Evolutionary conservation across 2,113 vertebrate species (phyloP), one percentile per base, ranked within the genome.

Genomic region (Sisor rabdophorus): DNA sequence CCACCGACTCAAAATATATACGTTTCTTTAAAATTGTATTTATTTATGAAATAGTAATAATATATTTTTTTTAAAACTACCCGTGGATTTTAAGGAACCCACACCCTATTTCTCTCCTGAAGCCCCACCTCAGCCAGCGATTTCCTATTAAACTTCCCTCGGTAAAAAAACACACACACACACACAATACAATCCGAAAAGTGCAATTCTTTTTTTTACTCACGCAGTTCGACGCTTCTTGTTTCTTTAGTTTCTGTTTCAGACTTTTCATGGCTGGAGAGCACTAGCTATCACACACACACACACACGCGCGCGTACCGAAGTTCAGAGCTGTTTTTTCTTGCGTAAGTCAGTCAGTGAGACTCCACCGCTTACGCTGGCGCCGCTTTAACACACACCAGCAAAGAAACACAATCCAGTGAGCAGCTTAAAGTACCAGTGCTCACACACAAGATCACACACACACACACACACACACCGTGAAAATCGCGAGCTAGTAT

Each of bases 201-300:
- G n/a, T n/a, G n/a, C n/a, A n/a, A n/a, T n/a, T n/a, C n/a, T n/a
- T n/a, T n/a, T n/a, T n/a, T n/a, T n/a, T 47, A 80, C 79, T 80
- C 63, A 80, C 79, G 22, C 55, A 36, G 28, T n/a, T 65, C 16
- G 75, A 52, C 40, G 73, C 59, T 32, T 84, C 82, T 8, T 79
- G 75, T 80, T 75, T 84, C 80, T 75, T 81, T 55, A 84, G 75
- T 36, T 75, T 71, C 48, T 81, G 80, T 63, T 84, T 84, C 1
- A 84, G 76, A 78, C 82, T 84, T 68, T 84, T 84, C 82, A 84
- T 84, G 26, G 64, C 54, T 71, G 74, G 47, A 69, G 65, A 50
- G 0, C 24, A 6, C 15, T 0, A 50, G 64, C 22, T 13, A 10
- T 10, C 36, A 48, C 2, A n/a, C n/a, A n/a, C n/a, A n/a, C n/a